Conservation (phyloP, 2,888 invertebrate species). For the Synergus itoensis region DNA sequence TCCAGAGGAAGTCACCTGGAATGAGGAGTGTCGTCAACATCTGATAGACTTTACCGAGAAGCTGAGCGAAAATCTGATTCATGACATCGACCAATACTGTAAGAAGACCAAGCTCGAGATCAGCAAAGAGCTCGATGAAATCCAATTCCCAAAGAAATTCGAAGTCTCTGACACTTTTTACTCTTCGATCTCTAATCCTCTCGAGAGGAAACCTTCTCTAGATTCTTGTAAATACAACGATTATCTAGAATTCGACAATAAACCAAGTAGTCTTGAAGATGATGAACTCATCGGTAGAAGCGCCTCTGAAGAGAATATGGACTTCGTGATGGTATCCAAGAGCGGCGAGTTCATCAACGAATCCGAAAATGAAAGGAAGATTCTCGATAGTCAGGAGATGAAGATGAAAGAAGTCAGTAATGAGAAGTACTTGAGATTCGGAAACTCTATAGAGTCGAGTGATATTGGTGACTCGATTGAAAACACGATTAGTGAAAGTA, state of each 20-base stretch:
- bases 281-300: conserved; percentile 52
- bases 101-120: conserved; percentile 73
- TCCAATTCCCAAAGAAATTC: conserved; percentile 1
- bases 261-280: conserved; percentile 49
- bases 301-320: conserved; percentile 57
- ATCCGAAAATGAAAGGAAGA: conserved; percentile 44
- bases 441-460: conserved; percentile 85
- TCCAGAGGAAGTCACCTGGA: conserved; percentile 78
- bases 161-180: background rate
- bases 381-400: background rate
- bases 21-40: conserved; percentile 84
- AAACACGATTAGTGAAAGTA: conserved; percentile 82
- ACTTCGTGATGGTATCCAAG: conserved; percentile 67
- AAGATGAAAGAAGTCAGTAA: background rate
- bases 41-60: conserved; percentile 90
- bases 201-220: background rate
- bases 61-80: conserved; percentile 87
- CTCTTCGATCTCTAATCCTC: conserved; percentile 15
- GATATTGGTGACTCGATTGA: conserved; percentile 82
- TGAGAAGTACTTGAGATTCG: conserved; percentile 62
- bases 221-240: conserved; percentile 41
- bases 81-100: conserved; percentile 84
- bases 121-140: conserved; percentile 48
- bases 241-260: conserved; percentile 61
- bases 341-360: conserved; percentile 64